Evolutionary conservation across 2,113 vertebrate species (phyloP), one percentile per base, ranked within the genome.

Genomic region (Epinephelus lanceolatus): DNA sequence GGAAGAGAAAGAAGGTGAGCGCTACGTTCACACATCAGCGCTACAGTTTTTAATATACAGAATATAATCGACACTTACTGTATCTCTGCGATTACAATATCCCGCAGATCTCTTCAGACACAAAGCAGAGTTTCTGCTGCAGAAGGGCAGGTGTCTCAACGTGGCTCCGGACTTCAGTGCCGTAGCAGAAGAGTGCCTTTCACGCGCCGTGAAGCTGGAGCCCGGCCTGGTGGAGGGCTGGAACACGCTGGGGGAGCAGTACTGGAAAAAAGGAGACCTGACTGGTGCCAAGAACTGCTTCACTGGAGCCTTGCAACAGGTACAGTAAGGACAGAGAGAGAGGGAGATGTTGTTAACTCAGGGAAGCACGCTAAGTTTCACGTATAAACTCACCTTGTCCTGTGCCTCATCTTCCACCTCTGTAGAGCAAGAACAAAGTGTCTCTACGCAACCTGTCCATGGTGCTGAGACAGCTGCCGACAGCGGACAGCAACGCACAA

Each of bases 161-260:
- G 95, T 97, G 12, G 92, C 91, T 19, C 92, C 95, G 0, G 94
- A 95, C 56, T 97, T 96, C 40, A 97, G 94, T 21, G 51, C 89
- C 0, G 71, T 81, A 42, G 97, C 97, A 1, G 97, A 98, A 76
- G 96, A 96, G 72, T 93, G 93, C 69, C 95, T 98, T 21, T 97
- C 96, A 40, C 95, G 96, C 4, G 97, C 97, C 0, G 97, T 98
- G 73, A 98, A 98, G 87, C 92, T 98, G 93, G 94, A 97, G 10
- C 97, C 97, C 0, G 90, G 94, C 42, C 93, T 98, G 78, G 96
- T 97, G 5, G 96, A 98, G 73, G 97, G 95, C 60, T 98, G 97
- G 97, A 98, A 98, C 94, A 96, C 95, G 40, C 86, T 98, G 82
- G 97, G 97, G 15, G 97, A 98, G 89, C 96, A 97, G 89, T 97